Base-by-base conservation (phyloP, 2,888 invertebrate species). In the Tipula unca region DNA sequence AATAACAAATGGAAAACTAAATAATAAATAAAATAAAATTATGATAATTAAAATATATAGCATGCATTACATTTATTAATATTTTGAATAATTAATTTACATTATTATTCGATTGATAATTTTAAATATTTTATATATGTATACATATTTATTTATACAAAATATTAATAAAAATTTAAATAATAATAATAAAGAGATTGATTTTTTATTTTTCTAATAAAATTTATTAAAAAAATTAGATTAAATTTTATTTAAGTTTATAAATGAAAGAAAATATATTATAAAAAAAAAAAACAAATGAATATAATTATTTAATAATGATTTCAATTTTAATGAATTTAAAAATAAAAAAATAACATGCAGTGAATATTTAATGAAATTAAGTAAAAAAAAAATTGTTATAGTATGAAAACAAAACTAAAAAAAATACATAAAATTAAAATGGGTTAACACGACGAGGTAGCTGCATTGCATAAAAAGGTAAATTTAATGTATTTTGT, bases 381-480 rank as follows among this genome's bases (percentile, higher is more conserved):
- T 69, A 25, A 69, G 8, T 29, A 14, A 3, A 35, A 83, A 29
- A 17, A 83, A 32, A 32, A 32, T 32, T 32, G 32, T 32, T 32
- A n/a, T 82, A 29, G 82, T 32, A 82, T 29, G 29, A 29, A 14
- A 82, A 32, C 10, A 82, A 82, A 82, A 82, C 3, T 6, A 32
- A 32, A 32, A 32, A 32, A 82, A 82, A 82, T 29, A 29, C 14
- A 82, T 82, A 20, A 39, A 39, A 83, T 54, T 82, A 42, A 85
- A 82, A 48, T 85, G 85, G 85, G 85, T 85, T 85, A 83, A 83
- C 85, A 85, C 85, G 83, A 83, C 83, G 85, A 85, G 39, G 82
- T 85, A 83, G 83, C 82, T 85, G 85, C 85, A 83, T 39, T 85
- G 85, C 85, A 85, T 85, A 85, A 85, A 85, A 42, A 82, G 39